Evolutionary conservation across 2,113 vertebrate species (phyloP), one percentile per base, ranked within the genome.

Genomic region (Capreolus pygargus): DNA sequence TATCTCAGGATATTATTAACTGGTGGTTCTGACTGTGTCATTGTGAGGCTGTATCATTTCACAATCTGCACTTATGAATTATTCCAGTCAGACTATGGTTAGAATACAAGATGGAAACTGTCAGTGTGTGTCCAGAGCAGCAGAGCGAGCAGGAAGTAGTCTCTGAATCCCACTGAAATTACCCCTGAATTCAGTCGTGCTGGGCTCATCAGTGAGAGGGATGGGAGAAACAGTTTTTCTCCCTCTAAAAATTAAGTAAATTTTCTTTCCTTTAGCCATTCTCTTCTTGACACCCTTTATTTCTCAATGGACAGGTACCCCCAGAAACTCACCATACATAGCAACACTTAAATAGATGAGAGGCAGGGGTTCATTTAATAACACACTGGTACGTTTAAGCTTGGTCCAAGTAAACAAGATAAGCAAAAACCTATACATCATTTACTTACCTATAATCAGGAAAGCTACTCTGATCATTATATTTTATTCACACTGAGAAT

Each of bases 381-480:
- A 92, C 23, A 89, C n/a, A 92, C 0, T 28, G n/a, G 30, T 15
- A 89, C 58, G 23, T 21, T 86, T 33, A 88, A 60, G 57, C 54
- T 58, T 81, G 28, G 67, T 67, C 89, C 64, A 70, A 47, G 64
- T 58, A 96, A 90, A 86, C 1, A 67, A 55, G 11, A 93, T 64
- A 86, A 16, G 54, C 89, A 78, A 93, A 97, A 93, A 78, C 64
- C 36, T 92, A 76, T 50, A 64, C n/a, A 92, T 93, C 87, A 61
- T 83, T 82, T 61, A 85, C 52, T 86, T 92, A 86, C 2, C 36
- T 54, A 83, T 45, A 76, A 83, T 76, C 74, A 93, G 21, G n/a
- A 78, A n/a, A 88, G 16, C 54, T 87, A 81, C 52, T 74, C 91
- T 86, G 58, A 95, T 96, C 64, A 17, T 74, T 79, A 7, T 54